Evolutionary conservation across 2,113 vertebrate species (phyloP).

Genomic region (Indicator maculatus): DNA sequence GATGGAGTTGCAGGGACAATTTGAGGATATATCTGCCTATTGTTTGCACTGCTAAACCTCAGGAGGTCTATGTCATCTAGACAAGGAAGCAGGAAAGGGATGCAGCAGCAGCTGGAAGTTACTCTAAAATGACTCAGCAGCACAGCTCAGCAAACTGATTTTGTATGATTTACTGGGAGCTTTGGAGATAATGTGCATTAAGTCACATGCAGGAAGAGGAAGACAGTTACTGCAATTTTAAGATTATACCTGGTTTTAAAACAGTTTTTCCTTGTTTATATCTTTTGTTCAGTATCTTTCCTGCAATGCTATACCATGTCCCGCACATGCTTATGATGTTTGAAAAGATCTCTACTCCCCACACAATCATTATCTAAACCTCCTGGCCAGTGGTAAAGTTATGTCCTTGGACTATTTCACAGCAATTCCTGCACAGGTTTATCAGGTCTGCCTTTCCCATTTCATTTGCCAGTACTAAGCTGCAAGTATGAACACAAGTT

Average conservation of each 20-base stretch:
- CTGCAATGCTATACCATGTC: background rate
- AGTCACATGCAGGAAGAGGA: background rate
- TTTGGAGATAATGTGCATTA: background rate
- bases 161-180: background rate
- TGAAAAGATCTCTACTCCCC: background rate
- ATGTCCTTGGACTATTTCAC: background rate
- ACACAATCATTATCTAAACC: background rate
- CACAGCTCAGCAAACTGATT: background rate
- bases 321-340: background rate
- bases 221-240: background rate
- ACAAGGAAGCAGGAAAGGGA: background rate
- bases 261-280: background rate
- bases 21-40: background rate
- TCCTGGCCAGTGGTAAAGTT: background rate
- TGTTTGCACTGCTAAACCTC: background rate
- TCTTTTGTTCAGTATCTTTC: background rate
- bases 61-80: rapidly evolving
- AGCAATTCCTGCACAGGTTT: background rate
- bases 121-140: background rate
- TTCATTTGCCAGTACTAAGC: background rate
- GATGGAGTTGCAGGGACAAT: background rate
- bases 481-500: background rate
- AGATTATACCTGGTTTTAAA: background rate
- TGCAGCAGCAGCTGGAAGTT: background rate
- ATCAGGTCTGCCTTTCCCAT: background rate